Percentiles rank a stretch among this genome's conserved stretches.
These are phyloP conservation scores for Penaeus indicus DNA, from an alignment of 1,140 invertebrate genomes.

Conservation along the genomic window DNA sequence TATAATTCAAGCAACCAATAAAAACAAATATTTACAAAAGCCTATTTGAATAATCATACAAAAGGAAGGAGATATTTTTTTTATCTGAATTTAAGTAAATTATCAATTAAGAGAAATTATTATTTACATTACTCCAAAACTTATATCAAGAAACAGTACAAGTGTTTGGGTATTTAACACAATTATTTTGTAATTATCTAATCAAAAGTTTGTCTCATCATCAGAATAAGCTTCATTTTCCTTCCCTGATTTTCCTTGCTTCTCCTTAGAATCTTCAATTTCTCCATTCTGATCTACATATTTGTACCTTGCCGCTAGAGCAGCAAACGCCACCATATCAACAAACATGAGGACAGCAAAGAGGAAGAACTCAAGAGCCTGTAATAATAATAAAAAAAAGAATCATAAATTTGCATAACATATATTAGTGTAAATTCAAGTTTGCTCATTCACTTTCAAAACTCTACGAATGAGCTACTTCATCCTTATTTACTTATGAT, in stretches of 20 bases:
- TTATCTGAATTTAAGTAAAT: too few species aligned
- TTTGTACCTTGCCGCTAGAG: conserved; percentile 77
- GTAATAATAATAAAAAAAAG: conserved; percentile 70
- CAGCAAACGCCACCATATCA: conserved; percentile 85
- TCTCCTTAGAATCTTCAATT: not conserved
- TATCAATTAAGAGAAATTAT: too few species aligned
- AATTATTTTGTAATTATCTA: too few species aligned
- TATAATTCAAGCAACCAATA: too few species aligned
- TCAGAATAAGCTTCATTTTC: conserved; percentile 17
- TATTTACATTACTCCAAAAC: too few species aligned
- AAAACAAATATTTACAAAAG: too few species aligned
- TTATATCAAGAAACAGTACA: too few species aligned
- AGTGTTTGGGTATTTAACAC: too few species aligned
- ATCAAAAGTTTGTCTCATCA: conserved; percentile 47
- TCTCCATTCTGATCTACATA: conserved; percentile 68
- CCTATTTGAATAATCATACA: too few species aligned
- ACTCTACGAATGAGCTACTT: too few species aligned
- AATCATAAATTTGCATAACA: not conserved
- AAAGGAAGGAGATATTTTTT: too few species aligned
- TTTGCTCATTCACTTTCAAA: not conserved
- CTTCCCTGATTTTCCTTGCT: not conserved
- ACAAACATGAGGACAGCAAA: conserved; percentile 88
- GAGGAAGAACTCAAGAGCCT: conserved; percentile 89
- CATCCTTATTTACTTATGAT: too few species aligned
- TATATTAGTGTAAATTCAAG: conserved; percentile 34